Conservation (phyloP, 2,888 invertebrate species). For the Neoscelio sp. region DNA sequence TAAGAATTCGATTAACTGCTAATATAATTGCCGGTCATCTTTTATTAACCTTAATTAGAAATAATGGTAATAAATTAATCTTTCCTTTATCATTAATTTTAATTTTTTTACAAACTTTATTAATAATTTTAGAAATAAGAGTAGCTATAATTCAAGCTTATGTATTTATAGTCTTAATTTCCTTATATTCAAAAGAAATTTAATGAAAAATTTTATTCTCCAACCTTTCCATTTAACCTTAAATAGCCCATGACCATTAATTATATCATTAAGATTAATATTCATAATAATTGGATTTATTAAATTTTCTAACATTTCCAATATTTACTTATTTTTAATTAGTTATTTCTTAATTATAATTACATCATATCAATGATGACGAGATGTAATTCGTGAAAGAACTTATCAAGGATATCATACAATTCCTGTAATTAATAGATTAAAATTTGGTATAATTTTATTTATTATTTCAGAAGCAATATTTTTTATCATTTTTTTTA, state of each 20-base stretch:
- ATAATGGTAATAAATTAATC: conserved; percentile 76
- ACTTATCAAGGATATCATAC: conserved; percentile 88
- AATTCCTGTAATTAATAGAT: conserved; percentile 84
- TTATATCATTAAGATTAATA: conserved; percentile 84
- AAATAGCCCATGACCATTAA: conserved; percentile 87
- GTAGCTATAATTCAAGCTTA: conserved; percentile 88
- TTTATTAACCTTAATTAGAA: conserved; percentile 86
- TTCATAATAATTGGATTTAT: conserved; percentile 78
- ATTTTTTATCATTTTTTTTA: conserved; percentile 83
- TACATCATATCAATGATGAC: conserved; percentile 87
- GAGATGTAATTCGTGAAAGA: conserved; percentile 88
- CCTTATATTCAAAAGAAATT: conserved; percentile 88
- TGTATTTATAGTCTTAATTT: conserved; percentile 87
- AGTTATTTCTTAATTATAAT: conserved; percentile 84
- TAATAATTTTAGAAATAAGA: conserved; percentile 85
- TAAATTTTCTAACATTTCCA: conserved; percentile 83
- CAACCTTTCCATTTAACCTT: conserved; percentile 86
- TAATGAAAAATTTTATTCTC: conserved; percentile 79
- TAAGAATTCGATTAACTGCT: conserved; percentile 88
- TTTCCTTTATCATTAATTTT: too few species aligned
- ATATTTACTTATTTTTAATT: conserved; percentile 87
- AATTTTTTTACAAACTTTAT: conserved; percentile 81
- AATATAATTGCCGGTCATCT: conserved; percentile 91
- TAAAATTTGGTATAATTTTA: conserved; percentile 88
- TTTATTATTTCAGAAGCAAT: conserved; percentile 75